A percentile compares a stretch with the other conserved stretches of the same genome.
phyloP scores from a whole-genome alignment of 2,888 invertebrate species.

The Ectemnius lituratus region DNA sequence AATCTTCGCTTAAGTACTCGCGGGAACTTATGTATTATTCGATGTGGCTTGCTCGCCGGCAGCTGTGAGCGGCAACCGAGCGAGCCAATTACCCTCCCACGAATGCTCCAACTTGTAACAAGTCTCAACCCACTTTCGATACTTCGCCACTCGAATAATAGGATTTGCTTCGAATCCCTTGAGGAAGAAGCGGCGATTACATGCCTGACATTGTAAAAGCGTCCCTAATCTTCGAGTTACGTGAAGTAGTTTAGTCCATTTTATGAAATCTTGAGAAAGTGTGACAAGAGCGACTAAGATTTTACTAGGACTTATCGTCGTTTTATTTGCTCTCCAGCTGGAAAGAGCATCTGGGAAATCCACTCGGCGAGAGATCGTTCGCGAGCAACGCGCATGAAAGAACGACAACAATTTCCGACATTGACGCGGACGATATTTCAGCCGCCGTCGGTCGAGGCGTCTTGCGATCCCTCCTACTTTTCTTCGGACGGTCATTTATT shows the following conservation, averaged over 20 bases:
- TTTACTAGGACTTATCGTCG: no score
- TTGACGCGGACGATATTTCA: constrained; percentile 30
- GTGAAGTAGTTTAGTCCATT: no score
- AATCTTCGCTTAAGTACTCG: background rate
- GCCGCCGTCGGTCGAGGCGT: constrained; percentile 3
- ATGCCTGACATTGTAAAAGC: no score
- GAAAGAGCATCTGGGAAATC: no score
- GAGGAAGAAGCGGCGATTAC: no score
- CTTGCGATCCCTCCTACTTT: constrained; percentile 15
- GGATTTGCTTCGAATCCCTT: no score
- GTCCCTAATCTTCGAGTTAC: no score
- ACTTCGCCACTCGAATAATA: no score
- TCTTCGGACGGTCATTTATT: constrained; percentile 29
- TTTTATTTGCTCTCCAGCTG: no score
- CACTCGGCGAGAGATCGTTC: background rate
- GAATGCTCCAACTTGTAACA: constrained; percentile 6
- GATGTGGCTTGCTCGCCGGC: background rate
- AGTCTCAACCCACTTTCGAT: background rate
- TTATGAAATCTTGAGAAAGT: no score
- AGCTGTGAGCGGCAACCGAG: background rate
- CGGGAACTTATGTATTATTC: constrained; percentile 4
- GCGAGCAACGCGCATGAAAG: background rate
- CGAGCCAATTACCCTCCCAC: background rate
- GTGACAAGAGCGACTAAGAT: no score
- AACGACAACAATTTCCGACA: constrained; percentile 33